A percentile compares a stretch with the other conserved stretches of the same genome.
phyloP scores from a whole-genome alignment of 2,888 invertebrate genomes.

The Thera obeliscata region DNA sequence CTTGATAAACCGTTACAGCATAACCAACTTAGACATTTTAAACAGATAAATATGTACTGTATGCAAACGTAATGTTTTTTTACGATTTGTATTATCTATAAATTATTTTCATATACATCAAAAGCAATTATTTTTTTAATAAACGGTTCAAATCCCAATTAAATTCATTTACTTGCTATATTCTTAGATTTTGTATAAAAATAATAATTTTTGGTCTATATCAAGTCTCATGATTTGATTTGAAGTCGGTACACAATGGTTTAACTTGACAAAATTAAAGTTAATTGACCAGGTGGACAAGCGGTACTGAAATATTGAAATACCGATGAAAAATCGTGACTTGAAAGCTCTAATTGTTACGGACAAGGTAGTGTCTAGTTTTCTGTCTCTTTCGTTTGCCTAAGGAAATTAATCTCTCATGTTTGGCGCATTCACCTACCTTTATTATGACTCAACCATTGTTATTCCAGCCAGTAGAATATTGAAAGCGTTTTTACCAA shows the following conservation, averaged over 20 bases:
- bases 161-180: not conserved
- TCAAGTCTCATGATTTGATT: too few species aligned
- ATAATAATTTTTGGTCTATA: too few species aligned
- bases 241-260: not conserved
- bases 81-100: constrained; percentile 9
- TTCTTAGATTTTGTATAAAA: not conserved
- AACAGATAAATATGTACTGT: constrained; percentile 46
- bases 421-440: constrained; percentile 23
- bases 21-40: constrained; percentile 60
- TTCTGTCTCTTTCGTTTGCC: constrained; percentile 25
- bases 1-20: constrained; percentile 62
- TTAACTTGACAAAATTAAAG: not conserved
- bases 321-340: constrained; percentile 22
- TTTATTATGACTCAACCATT: constrained; percentile 22
- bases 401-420: constrained; percentile 15
- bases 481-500: constrained; percentile 3
- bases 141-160: not conserved
- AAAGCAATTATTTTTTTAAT: too few species aligned
- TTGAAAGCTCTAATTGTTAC: constrained; percentile 23
- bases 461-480: constrained; percentile 10
- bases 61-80: constrained; percentile 46
- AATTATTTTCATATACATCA: not conserved
- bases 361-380: constrained; percentile 16
- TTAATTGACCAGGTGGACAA: constrained; percentile 3
- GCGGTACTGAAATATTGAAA: constrained; percentile 13